Percentiles rank a stretch among this genome's conserved stretches.
These are phyloP conservation scores for Sitta carolinensis DNA, from an alignment of 2,797 vertebrate genomes.

Conservation along the genomic window DNA sequence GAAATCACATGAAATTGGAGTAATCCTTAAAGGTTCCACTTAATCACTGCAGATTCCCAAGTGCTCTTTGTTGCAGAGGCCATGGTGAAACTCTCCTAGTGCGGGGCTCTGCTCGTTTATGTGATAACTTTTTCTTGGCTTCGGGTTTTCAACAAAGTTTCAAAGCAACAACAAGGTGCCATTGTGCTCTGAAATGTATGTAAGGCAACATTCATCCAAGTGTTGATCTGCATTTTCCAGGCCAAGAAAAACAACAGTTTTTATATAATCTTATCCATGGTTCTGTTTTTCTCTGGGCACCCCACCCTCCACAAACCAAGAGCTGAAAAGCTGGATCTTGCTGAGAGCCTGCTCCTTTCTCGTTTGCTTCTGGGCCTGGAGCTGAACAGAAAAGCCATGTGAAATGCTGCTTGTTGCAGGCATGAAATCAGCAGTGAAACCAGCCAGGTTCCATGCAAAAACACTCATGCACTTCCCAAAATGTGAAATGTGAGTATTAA, in stretches of 20 bases:
- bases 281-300: slow-evolving; percentile 77
- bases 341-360: slow-evolving; percentile 44
- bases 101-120: slow-evolving; percentile 64
- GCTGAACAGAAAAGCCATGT: not conserved
- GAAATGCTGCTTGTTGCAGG: slow-evolving; percentile 19
- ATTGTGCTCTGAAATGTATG: slow-evolving; percentile 78
- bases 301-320: slow-evolving; percentile 71
- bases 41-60: slow-evolving; percentile 52
- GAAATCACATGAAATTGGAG: not conserved
- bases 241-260: slow-evolving; percentile 83
- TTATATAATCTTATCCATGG: slow-evolving; percentile 81
- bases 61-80: slow-evolving; percentile 56
- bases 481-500: not conserved
- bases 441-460: not conserved
- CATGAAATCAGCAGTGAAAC: slow-evolving; percentile 7
- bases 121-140: slow-evolving; percentile 81
- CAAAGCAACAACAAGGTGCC: slow-evolving; percentile 81
- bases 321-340: slow-evolving; percentile 68
- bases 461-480: not conserved
- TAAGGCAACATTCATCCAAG: slow-evolving; percentile 81
- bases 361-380: not conserved
- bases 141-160: slow-evolving; percentile 76
- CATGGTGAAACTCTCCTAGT: slow-evolving; percentile 37
- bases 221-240: slow-evolving; percentile 73
- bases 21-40: not conserved